Conservation (phyloP, 2,113 vertebrate species). For the Sardina pilchardus region DNA sequence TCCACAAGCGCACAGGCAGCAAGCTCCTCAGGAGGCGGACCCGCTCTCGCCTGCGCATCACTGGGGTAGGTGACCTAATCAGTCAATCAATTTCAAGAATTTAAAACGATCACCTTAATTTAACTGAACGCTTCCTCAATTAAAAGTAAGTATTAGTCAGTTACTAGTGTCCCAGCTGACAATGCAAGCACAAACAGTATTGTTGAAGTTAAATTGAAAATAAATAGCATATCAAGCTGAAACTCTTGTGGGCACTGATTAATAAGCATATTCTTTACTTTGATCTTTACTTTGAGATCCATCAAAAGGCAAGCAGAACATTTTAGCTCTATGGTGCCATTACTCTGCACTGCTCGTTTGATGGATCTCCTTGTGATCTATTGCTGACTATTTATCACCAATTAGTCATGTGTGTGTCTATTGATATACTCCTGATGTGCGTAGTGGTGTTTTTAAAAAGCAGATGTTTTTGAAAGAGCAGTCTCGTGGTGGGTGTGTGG, state of each 20-base stretch:
- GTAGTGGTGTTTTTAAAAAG: not conserved
- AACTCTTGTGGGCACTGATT: too few species aligned
- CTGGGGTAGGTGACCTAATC: slow-evolving; percentile 71
- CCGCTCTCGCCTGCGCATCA: slow-evolving; percentile 84
- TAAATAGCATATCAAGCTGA: too few species aligned
- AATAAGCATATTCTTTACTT: too few species aligned
- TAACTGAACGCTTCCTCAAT: not conserved
- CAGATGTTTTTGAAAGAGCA: not conserved
- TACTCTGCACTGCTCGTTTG: too few species aligned
- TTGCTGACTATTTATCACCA: not conserved
- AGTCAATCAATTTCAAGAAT: not conserved
- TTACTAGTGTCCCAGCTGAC: too few species aligned
- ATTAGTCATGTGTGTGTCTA: not conserved
- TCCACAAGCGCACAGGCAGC: slow-evolving; percentile 53
- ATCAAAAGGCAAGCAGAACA: not conserved
- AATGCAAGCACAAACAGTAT: too few species aligned
- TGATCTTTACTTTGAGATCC: too few species aligned
- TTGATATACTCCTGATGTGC: not conserved
- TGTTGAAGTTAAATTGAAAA: too few species aligned
- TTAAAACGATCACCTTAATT: not conserved
- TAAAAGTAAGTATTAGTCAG: not conserved
- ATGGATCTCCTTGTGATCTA: not conserved
- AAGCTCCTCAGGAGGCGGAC: slow-evolving; percentile 80
- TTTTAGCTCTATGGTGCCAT: not conserved
- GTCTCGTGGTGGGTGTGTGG: not conserved